Conservation (phyloP, 1,140 invertebrate genomes). For the Luehdorfia chinensis region DNA sequence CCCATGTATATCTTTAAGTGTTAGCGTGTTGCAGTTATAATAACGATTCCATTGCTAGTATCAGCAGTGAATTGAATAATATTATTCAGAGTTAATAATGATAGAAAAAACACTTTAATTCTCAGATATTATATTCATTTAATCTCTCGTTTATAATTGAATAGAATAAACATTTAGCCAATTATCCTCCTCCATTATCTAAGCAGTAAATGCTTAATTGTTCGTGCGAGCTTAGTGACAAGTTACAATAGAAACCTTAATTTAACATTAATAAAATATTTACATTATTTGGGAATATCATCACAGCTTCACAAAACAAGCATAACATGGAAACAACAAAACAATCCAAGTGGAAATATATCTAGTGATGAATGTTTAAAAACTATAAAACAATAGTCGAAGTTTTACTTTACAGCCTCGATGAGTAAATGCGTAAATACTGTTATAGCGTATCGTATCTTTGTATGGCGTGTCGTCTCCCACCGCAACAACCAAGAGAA, state of each 20-base stretch:
- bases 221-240: slow-evolving; percentile 68
- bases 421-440: slow-evolving; percentile 72
- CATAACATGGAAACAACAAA: slow-evolving; percentile 71
- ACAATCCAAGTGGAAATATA: slow-evolving; percentile 47
- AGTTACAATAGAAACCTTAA: slow-evolving; percentile 61
- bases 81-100: no score
- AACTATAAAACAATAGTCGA: slow-evolving; percentile 68
- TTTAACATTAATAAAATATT: slow-evolving; percentile 72
- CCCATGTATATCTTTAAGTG: no score
- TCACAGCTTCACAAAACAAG: slow-evolving; percentile 76
- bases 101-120: slow-evolving; percentile 24
- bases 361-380: slow-evolving; percentile 46
- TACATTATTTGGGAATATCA: slow-evolving; percentile 76
- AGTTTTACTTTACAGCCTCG: slow-evolving; percentile 52
- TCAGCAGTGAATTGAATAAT: no score
- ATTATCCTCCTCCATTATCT: slow-evolving; percentile 52
- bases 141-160: slow-evolving; percentile 71
- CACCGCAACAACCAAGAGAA: background rate
- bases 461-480: background rate
- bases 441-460: slow-evolving; percentile 36
- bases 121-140: slow-evolving; percentile 65
- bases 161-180: slow-evolving; percentile 74
- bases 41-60: no score
- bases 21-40: no score
- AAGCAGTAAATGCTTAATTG: slow-evolving; percentile 62